Conservation (phyloP, 1,140 invertebrate genomes). For the Sminthurinus signatus region DNA sequence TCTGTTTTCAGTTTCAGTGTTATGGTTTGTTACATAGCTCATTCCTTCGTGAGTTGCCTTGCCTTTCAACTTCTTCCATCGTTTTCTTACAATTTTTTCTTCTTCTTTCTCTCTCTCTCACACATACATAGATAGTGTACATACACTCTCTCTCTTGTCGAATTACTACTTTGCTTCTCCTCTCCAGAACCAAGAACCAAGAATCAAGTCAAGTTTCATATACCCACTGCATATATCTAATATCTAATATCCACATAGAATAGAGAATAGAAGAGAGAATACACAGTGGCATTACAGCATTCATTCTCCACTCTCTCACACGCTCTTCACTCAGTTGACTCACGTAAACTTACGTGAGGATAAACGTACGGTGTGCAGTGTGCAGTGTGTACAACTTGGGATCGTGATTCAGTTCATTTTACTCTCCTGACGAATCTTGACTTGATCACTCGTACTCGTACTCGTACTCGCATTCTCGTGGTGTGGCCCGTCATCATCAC, state of each 20-base stretch:
- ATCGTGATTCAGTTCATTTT: not conserved
- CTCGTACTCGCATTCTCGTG: not conserved
- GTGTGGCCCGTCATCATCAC: not conserved
- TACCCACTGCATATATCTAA: not conserved
- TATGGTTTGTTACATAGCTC: too few relatives aligned
- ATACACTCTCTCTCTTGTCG: not conserved
- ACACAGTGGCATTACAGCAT: not conserved
- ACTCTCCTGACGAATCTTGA: not conserved
- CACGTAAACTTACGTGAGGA: not conserved
- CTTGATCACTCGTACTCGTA: not conserved
- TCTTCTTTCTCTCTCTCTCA: conserved; percentile 8
- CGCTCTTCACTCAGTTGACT: too few relatives aligned
- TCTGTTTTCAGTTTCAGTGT: too few relatives aligned
- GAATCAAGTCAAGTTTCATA: conserved; percentile 8
- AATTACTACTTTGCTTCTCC: conserved; percentile 9
- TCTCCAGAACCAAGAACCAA: conserved; percentile 8
- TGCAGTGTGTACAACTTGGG: too few relatives aligned
- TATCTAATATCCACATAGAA: too few relatives aligned
- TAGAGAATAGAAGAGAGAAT: too few relatives aligned
- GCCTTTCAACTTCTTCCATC: conserved; percentile 14
- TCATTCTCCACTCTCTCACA: not conserved
- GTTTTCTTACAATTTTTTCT: conserved; percentile 21
- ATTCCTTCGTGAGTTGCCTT: conserved; percentile 4
- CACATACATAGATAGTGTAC: too few relatives aligned
- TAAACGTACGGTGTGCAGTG: too few relatives aligned